Conservation (phyloP, 2,888 invertebrate species). For the Tineola bisselliella region DNA sequence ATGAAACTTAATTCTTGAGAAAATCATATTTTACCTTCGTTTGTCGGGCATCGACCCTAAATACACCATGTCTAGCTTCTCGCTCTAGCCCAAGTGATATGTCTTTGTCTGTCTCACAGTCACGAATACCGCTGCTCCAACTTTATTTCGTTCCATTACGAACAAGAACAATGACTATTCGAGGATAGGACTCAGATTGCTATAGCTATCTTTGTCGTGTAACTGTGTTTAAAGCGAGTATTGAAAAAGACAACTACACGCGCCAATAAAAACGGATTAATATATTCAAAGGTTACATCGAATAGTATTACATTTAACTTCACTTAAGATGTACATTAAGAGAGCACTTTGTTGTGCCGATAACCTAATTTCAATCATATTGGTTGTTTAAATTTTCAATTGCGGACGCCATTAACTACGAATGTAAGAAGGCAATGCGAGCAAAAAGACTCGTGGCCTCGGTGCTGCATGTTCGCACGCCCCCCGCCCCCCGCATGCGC, state of each 20-base stretch:
- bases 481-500: constrained; percentile 18
- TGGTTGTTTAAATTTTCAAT: constrained; percentile 58
- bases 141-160: constrained; percentile 66
- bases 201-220: constrained; percentile 48
- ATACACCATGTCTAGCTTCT: constrained; percentile 51
- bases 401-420: constrained; percentile 57
- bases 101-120: constrained; percentile 49
- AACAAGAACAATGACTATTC: constrained; percentile 64
- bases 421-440: constrained; percentile 59
- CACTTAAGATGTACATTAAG: constrained; percentile 59
- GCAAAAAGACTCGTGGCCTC: constrained; percentile 58
- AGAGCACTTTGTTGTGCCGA: constrained; percentile 60
- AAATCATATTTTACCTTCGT: constrained; percentile 60
- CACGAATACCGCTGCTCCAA: constrained; percentile 66
- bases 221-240: constrained; percentile 13
- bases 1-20: constrained; percentile 50
- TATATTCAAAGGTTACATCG: constrained; percentile 8
- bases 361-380: constrained; percentile 62
- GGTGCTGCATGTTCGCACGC: constrained; percentile 41
- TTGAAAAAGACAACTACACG: neutral
- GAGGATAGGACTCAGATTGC: constrained; percentile 42
- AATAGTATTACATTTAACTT: constrained; percentile 46
- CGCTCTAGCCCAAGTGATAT: constrained; percentile 30
- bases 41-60: constrained; percentile 63
- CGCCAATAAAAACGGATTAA: neutral